Conservation (phyloP, 2,113 vertebrate species). For the Sceloporus tristichus region DNA sequence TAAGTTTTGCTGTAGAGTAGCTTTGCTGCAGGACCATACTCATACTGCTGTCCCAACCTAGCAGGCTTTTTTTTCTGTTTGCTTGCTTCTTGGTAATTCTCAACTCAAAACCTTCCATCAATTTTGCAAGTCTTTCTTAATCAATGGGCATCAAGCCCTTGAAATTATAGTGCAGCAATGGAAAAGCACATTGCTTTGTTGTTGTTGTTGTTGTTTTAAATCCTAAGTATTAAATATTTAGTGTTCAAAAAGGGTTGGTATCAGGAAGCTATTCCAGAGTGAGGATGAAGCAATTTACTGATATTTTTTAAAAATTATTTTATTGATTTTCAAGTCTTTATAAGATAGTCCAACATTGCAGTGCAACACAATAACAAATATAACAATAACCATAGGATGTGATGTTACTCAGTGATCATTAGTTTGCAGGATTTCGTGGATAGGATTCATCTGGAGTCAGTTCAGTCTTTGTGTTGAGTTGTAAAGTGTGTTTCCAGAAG, state of each 20-base stretch:
- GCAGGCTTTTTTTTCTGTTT: not conserved
- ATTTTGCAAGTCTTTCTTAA: not conserved
- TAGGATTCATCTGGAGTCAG: no score
- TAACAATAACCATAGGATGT: no score
- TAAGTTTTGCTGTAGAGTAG: not conserved
- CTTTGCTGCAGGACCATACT: not conserved
- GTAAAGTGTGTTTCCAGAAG: no score
- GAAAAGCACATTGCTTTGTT: not conserved
- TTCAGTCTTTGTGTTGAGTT: no score
- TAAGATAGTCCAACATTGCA: no score
- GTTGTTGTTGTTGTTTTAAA: not conserved
- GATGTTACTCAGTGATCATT: no score
- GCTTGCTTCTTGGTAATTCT: not conserved
- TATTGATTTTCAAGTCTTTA: no score
- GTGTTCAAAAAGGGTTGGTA: not conserved
- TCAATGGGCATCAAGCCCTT: not conserved
- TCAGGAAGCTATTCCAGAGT: not conserved
- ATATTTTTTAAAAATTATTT: no score
- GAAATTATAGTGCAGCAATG: not conserved
- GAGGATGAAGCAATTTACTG: no score
- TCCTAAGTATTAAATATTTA: not conserved
- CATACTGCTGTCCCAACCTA: not conserved
- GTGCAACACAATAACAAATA: no score
- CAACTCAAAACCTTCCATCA: not conserved
- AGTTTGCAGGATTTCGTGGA: no score